Evolutionary conservation across 2,888 invertebrate species (phyloP).

Genomic region (Acleris sparsana): DNA sequence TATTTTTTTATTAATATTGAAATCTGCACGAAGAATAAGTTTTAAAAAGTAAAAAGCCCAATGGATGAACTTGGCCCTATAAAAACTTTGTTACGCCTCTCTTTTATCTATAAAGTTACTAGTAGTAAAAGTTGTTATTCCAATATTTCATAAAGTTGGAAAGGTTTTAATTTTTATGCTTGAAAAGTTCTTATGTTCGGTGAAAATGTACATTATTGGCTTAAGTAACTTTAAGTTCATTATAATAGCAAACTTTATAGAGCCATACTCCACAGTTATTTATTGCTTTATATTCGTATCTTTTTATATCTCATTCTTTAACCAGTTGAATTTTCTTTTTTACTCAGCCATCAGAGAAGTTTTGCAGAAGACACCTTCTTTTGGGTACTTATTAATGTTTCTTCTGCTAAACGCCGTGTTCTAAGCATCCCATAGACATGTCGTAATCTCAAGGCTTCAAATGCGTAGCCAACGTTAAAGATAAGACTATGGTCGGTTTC

Average conservation of each 20-base stretch:
- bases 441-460: too few species aligned
- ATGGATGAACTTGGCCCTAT: neutral
- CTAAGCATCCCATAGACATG: too few species aligned
- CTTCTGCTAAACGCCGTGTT: too few species aligned
- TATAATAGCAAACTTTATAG: neutral
- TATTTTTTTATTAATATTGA: neutral
- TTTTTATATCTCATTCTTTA: too few species aligned
- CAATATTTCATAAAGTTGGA: constrained; percentile 6
- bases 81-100: constrained; percentile 9
- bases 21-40: neutral
- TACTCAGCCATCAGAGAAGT: too few species aligned
- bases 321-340: too few species aligned
- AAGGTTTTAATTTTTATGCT: constrained; percentile 7
- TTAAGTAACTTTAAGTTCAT: neutral
- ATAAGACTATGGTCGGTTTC: too few species aligned
- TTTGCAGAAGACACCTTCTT: too few species aligned
- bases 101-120: constrained; percentile 12
- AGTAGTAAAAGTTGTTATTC: constrained; percentile 12
- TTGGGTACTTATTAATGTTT: too few species aligned
- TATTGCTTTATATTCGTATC: too few species aligned
- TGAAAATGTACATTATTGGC: neutral
- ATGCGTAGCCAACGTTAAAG: too few species aligned
- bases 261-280: too few species aligned
- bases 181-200: constrained; percentile 3
- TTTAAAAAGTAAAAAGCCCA: neutral